These are phyloP conservation scores for Nestor notabilis DNA, from an alignment of 2,113 vertebrate species.

Conservation along the genomic window DNA sequence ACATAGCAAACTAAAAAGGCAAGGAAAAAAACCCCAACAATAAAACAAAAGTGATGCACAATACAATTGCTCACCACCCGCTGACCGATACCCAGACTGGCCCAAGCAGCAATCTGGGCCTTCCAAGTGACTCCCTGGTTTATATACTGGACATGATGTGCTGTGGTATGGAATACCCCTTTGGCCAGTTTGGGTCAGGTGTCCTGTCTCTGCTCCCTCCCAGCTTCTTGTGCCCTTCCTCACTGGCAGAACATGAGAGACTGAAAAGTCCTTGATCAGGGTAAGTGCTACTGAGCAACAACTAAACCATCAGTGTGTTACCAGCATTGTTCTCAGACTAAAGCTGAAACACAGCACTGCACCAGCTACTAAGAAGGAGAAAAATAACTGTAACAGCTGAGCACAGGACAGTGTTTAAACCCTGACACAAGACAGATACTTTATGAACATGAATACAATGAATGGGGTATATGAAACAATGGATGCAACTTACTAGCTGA, in stretches of 20 bases:
- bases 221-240: neutral
- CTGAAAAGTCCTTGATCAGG: neutral
- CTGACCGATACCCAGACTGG: neutral
- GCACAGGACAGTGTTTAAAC: too few species aligned
- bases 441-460: neutral
- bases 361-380: neutral
- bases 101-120: neutral
- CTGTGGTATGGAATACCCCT: neutral
- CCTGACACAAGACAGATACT: neutral
- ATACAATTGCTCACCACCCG: neutral
- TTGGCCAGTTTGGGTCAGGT: neutral
- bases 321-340: neutral
- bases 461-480: neutral
- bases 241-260: neutral
- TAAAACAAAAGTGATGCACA: neutral
- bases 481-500: neutral
- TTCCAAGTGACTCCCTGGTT: neutral
- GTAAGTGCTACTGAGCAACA: neutral
- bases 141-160: neutral
- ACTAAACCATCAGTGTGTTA: neutral
- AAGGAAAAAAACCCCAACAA: neutral
- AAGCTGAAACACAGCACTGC: neutral
- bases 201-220: neutral
- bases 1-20: neutral
- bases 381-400: too few species aligned